Evolutionary conservation across 2,797 vertebrate genomes (phyloP), one percentile per base, ranked within the genome.

Genomic region (Helicolenus hilgendorfi): DNA sequence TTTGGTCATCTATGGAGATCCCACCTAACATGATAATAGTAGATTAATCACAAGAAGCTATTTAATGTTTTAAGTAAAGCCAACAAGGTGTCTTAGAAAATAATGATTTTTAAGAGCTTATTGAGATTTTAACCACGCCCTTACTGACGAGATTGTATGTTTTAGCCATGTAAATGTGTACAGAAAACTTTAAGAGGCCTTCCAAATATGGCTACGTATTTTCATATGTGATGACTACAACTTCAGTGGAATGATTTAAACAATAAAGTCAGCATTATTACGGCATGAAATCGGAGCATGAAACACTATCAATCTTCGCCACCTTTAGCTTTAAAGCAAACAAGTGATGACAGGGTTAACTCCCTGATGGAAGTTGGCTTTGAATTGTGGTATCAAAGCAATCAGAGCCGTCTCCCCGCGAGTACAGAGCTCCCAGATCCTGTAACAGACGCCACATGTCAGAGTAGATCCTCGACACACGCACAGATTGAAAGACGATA

Each of bases 81-180:
- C 70, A 53, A 78, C 45, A n/a, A 85, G 35, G 87, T 95, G 86
- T 90, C 71, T 90, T 87, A 72, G 79, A 88, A 76, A 45, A 78
- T 78, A 74, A n/a, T 38, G 22, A 84, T 92, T 89, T 79, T 72
- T 75, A 64, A 45, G 74, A 31, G 71, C 35, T 22, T 62, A 70
- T 45, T 81, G 72, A 90, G 72, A 88, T 95, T 87, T 86, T 86
- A 89, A 93, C 75, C 62, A 2, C 58, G 72, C 68, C 83, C 86
- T 91, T 69, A 73, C 72, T 91, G 80, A 89, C 64, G 72, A 70
- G 75, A 87, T 82, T 87, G 77, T 90, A 82, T 64, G 83, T 83
- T 85, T 84, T 60, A 65, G 65, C 72, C 55, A 64, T 95, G 93
- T 93, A 93, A 93, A 94, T 89, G 89, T 90, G 89, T 93, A 91